phyloP scores from a whole-genome alignment of 1,140 invertebrate species.

The Armadillidium nasatum region DNA sequence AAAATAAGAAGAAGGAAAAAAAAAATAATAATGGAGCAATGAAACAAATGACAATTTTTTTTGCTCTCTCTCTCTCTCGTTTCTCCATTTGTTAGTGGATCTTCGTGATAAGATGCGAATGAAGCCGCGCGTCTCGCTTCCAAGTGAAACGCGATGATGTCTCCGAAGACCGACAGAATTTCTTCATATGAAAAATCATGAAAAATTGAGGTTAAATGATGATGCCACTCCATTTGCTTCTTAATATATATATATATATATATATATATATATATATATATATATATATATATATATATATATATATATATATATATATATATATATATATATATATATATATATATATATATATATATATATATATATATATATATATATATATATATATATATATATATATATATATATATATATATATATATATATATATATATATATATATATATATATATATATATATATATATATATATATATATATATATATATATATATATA shows the following conservation, averaged over 20 bases:
- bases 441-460: constrained; percentile 29
- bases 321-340: constrained; percentile 19
- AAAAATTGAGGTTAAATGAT: not conserved
- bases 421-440: not conserved
- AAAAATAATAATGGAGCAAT: not conserved
- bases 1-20: not conserved
- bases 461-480: constrained; percentile 27
- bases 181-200: not conserved
- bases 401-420: not conserved
- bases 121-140: not conserved
- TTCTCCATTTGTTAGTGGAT: too few relatives aligned
- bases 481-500: too few relatives aligned
- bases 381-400: not conserved
- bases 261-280: constrained; percentile 26
- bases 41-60: not conserved
- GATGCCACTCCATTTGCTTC: not conserved
- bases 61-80: not conserved
- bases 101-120: not conserved
- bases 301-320: constrained; percentile 28
- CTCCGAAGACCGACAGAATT: not conserved
- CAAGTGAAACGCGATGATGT: too few relatives aligned
- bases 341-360: constrained; percentile 24
- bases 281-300: constrained; percentile 24
- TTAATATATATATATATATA: constrained; percentile 28
- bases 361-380: constrained; percentile 21